Base-by-base conservation (phyloP, 2,113 vertebrate genomes). In the Muntiacus muntjak region DNA sequence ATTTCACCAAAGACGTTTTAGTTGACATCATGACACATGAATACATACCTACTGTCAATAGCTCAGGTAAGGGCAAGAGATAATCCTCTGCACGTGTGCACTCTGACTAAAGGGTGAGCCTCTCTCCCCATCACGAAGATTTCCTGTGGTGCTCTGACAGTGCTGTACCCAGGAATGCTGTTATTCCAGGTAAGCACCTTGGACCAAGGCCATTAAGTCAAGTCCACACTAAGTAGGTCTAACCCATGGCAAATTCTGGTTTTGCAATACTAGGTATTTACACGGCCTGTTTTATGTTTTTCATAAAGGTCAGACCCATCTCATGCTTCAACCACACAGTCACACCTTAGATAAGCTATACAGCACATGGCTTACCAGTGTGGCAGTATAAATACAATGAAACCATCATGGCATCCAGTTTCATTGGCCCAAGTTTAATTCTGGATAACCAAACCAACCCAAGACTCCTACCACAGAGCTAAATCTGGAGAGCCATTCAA, bases 191-290 rank as follows among this genome's bases (percentile, higher is more conserved):
- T 86, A 88, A 71, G 86, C 89, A 96, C 50, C 76, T 96, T 89
- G 58, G 85, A 92, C 97, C 16, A 96, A 96, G 81, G 76, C 58
- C 30, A 83, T 88, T 54, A 96, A 97, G 91, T 45, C 26, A 95
- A 90, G 85, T 96, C 16, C 64, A 96, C 15, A 93, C n/a, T 94
- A 97, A 94, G 57, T 25, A 83, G 71, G 40, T 83, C 47, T 95
- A 96, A 96, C 62, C n/a, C 87, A 92, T 12, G 54, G 83, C 86
- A 95, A 89, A 97, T 76, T 97, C 97, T 97, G 83, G 60, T 96
- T 98, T 94, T 95, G 91, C 62, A 97, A 97, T 55, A 88, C 17
- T 30, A 96, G 62, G 88, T 62, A 93, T 52, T 93, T 58, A 93
- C 16, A 88, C 26, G 60, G 71, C 33, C 83, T 93, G 16, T 94